Evolutionary conservation across 2,888 invertebrate species (phyloP).

Genomic region (Chymomyza caudatula): DNA sequence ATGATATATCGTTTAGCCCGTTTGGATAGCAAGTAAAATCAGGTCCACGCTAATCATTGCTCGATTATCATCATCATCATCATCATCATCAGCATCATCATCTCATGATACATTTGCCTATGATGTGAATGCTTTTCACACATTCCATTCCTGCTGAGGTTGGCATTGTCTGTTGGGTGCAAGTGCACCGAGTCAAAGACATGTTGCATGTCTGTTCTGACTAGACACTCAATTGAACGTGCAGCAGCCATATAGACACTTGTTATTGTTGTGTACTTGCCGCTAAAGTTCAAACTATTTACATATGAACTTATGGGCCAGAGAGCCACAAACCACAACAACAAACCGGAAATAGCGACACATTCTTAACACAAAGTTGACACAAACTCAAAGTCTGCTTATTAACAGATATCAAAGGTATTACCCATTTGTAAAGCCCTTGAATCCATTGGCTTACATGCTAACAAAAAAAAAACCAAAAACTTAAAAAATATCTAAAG

Average conservation of each 20-base stretch:
- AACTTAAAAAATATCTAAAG: too few species aligned
- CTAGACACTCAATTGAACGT: neutral
- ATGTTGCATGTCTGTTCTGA: neutral
- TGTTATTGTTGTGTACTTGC: neutral
- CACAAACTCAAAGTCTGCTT: constrained; percentile 51
- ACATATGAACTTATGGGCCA: neutral
- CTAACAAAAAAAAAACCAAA: neutral
- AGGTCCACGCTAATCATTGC: neutral
- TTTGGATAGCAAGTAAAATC: neutral
- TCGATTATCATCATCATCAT: neutral
- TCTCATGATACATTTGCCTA: neutral
- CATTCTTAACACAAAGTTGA: constrained; percentile 6
- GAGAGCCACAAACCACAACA: neutral
- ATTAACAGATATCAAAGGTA: constrained; percentile 45
- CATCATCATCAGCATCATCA: neutral
- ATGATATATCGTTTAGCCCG: too few species aligned
- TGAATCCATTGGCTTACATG: constrained; percentile 39
- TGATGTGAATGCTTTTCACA: neutral
- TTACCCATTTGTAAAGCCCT: constrained; percentile 41
- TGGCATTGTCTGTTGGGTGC: constrained; percentile 29
- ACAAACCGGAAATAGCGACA: constrained; percentile 26
- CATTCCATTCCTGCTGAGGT: neutral
- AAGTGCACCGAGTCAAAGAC: constrained; percentile 34
- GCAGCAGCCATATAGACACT: neutral
- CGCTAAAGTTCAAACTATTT: neutral